Evolutionary conservation across 2,888 invertebrate species (phyloP).

Genomic region (Pycnomerus fuliginosus): DNA sequence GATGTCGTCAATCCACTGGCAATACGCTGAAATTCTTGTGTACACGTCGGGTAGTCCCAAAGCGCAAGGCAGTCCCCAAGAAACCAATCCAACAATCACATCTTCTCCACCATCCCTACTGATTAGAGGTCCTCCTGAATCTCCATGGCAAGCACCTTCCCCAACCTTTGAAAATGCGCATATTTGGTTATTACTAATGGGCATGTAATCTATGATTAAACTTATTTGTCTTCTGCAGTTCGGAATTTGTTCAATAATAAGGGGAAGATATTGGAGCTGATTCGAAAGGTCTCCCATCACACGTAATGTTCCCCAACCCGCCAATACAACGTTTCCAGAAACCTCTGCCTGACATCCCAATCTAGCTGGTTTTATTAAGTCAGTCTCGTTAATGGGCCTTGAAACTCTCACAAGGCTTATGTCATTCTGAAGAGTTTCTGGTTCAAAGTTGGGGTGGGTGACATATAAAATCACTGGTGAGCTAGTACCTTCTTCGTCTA

Average conservation of each 20-base stretch:
- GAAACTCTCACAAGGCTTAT: conserved; percentile 53
- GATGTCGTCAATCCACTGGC: conserved; percentile 3
- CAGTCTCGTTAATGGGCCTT: conserved; percentile 38
- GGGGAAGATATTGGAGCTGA: conserved; percentile 58
- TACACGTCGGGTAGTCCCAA: conserved; percentile 59
- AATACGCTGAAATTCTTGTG: conserved; percentile 47
- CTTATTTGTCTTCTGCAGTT: conserved; percentile 2
- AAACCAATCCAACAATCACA: conserved; percentile 54
- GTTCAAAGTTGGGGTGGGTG: conserved; percentile 53
- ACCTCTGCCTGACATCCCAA: conserved; percentile 49
- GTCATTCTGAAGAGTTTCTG: conserved; percentile 47
- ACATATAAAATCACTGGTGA: conserved; percentile 50
- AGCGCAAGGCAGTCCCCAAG: conserved; percentile 59
- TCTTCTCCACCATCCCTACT: conserved; percentile 28
- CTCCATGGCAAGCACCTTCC: conserved; percentile 61
- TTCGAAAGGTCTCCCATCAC: conserved; percentile 59
- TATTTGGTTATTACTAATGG: too few species aligned
- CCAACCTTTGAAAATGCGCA: conserved; percentile 61
- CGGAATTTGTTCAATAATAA: conserved; percentile 46
- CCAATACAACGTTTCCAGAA: conserved; percentile 43
- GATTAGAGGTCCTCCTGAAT: conserved; percentile 58
- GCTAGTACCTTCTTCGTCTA: conserved; percentile 53
- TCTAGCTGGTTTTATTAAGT: conserved; percentile 49
- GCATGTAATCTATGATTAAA: conserved; percentile 1
- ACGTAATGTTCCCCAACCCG: conserved; percentile 45